phyloP scores from a whole-genome alignment of 2,888 invertebrate genomes.

The Cantharis lateralis region DNA sequence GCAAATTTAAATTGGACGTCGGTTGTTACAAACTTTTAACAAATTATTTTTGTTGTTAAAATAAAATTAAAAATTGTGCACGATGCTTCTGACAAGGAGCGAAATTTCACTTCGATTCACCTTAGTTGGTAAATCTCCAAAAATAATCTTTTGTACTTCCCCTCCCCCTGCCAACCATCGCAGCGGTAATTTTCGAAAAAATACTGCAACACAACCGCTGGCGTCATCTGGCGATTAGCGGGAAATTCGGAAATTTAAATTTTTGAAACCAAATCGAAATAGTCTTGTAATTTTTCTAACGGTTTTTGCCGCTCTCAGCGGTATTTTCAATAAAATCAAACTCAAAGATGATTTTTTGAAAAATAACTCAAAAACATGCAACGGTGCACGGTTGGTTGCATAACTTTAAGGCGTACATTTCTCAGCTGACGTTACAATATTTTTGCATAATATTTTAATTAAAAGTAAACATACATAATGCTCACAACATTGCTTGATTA shows the following conservation, averaged over 20 bases:
- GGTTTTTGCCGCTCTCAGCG: not conserved
- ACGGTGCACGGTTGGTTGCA: not conserved
- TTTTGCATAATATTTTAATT: not conserved
- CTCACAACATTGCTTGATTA: not conserved
- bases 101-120: not conserved
- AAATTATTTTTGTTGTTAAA: not conserved
- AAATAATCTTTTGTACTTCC: not conserved
- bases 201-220: too few species aligned
- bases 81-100: too few species aligned
- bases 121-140: too few species aligned
- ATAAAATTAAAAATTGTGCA: too few species aligned
- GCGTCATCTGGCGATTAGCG: not conserved
- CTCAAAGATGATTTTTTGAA: not conserved
- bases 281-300: not conserved
- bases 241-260: not conserved
- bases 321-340: not conserved
- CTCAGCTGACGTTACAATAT: not conserved
- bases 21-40: not conserved
- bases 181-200: too few species aligned
- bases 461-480: not conserved
- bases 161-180: too few species aligned
- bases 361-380: not conserved
- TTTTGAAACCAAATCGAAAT: too few species aligned
- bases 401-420: not conserved
- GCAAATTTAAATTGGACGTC: slow-evolving; percentile 47